A percentile compares a stretch with the other conserved stretches of the same genome.
Evolutionary conservation across 1,140 invertebrate genomes (phyloP).

Genomic region (Delia radicum): DNA sequence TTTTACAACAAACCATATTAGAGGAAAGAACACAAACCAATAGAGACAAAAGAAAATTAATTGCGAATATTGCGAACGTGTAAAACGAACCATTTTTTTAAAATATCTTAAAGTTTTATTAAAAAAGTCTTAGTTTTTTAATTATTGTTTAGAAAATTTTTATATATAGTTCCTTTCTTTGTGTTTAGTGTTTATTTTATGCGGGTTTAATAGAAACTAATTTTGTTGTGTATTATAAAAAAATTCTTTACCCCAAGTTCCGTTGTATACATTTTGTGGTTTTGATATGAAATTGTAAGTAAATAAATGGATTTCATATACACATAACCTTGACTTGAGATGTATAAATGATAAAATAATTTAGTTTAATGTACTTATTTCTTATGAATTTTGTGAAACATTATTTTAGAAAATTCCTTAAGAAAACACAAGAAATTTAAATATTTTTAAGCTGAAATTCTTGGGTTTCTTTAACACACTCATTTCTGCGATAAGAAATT

Average conservation of each 20-base stretch:
- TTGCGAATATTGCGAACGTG: not conserved
- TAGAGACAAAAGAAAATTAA: constrained; percentile 11
- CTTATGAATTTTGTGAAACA: too few relatives aligned
- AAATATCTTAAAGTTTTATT: not conserved
- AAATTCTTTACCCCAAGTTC: not conserved
- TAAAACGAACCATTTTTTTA: not conserved
- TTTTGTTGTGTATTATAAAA: not conserved
- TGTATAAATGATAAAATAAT: not conserved
- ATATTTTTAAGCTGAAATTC: too few relatives aligned
- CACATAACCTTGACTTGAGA: not conserved
- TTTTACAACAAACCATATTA: constrained; percentile 21
- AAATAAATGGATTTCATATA: not conserved
- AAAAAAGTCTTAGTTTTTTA: not conserved
- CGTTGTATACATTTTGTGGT: too few relatives aligned
- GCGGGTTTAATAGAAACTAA: not conserved
- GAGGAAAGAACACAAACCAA: constrained; percentile 24
- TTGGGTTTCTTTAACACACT: too few relatives aligned
- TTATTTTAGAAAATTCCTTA: too few relatives aligned
- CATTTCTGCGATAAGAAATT: too few relatives aligned
- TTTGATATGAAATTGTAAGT: not conserved
- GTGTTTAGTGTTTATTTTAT: not conserved
- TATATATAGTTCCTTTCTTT: not conserved
- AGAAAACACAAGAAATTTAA: too few relatives aligned
- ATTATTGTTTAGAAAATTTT: not conserved
- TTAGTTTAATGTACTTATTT: too few relatives aligned